Base-by-base conservation (phyloP, 1,140 invertebrate genomes). In the Drosophila busckii region DNA sequence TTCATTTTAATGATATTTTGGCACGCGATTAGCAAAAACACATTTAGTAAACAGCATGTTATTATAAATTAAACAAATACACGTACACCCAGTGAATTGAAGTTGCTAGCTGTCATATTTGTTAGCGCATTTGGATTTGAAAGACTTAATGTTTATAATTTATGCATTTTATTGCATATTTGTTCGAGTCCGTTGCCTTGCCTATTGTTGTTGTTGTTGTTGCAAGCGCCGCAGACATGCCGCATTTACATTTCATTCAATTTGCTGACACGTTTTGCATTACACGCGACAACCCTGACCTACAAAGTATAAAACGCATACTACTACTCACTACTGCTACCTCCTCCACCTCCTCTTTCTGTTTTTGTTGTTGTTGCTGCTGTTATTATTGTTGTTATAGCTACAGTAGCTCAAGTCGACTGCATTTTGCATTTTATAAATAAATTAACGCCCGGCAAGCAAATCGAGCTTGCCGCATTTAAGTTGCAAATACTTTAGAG, bases 201-300 rank as follows among this genome's bases (percentile, higher is more conserved):
- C 26, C 52, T 58, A 17, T 65, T 61, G 20, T 63, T 53, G 28
- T 13, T 49, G 15, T 4, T 12, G 37, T 35, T 35, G 37, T 58
- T 76, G 67, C 55, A 67, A 50, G 41, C 67, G 29, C 28, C 40
- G 56, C 50, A 55, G 23, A 17, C 49, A 38, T 19, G 20, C 49
- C 56, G 22, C 52, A 50, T 58, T 80, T 82, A 69, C n/a, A n/a
- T n/a, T 82, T 80, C 73, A 78, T 78, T 78, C 73, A 78, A 82
- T 80, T 78, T 59, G 42, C 69, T 73, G 58, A 75, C 73, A 78
- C 73, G 73, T 78, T 78, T 78, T 73, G 54, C 75, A 73, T 80
- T 78, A 78, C 73, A 78, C 73, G 66, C 73, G 73, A 68, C 73
- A 78, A 78, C 73, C 73, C 73, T 78, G 73, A 78, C 73, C 73